These are phyloP conservation scores for Agrochola macilenta DNA, from an alignment of 2,888 invertebrate genomes.

Conservation along the genomic window DNA sequence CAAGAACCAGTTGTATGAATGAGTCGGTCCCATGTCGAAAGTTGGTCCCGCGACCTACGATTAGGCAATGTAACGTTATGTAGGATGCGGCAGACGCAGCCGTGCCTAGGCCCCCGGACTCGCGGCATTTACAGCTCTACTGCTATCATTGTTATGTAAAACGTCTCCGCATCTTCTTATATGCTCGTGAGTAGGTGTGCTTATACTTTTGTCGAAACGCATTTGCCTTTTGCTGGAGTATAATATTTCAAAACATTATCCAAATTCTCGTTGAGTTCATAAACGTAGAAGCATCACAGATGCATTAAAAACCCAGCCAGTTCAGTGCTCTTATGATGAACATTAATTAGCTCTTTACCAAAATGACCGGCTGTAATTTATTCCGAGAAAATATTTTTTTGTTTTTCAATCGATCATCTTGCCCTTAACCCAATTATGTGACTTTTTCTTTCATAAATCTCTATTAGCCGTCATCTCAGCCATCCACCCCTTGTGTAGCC, in stretches of 20 bases:
- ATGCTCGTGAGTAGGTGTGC: conserved; percentile 10
- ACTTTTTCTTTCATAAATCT: not conserved
- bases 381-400: not conserved
- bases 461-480: not conserved
- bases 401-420: not conserved
- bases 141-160: conserved; percentile 61
- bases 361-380: not conserved
- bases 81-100: conserved; percentile 76
- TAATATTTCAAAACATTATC: conserved; percentile 1
- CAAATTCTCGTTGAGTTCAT: not conserved
- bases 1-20: conserved; percentile 83
- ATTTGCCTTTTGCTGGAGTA: conserved; percentile 7
- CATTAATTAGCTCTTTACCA: not conserved
- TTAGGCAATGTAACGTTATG: conserved; percentile 83
- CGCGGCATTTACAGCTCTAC: conserved; percentile 41
- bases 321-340: not conserved
- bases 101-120: conserved; percentile 46
- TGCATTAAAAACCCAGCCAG: no score
- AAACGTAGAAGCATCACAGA: not conserved
- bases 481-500: not conserved
- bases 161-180: conserved; percentile 38
- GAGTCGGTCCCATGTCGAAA: conserved; percentile 84
- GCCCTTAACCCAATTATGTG: not conserved
- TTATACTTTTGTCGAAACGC: not conserved
- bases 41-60: conserved; percentile 84